A percentile compares a stretch with the other conserved stretches of the same genome.
These are phyloP conservation scores for Tribolium castaneum DNA, from an alignment of 1,140 invertebrate species.

Conservation along the genomic window DNA sequence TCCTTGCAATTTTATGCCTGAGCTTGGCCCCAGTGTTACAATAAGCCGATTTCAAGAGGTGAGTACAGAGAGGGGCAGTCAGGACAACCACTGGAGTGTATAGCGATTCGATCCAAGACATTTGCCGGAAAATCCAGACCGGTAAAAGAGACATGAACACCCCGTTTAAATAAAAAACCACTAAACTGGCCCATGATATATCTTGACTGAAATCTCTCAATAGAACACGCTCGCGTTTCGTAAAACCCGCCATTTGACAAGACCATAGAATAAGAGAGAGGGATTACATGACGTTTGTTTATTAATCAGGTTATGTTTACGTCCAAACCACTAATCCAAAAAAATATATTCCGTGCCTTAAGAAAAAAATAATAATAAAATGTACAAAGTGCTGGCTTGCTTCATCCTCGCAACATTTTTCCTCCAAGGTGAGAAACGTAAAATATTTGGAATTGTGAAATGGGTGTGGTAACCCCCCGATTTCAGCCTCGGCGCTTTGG, in stretches of 20 bases:
- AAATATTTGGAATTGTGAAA: neutral
- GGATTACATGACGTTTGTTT: neutral
- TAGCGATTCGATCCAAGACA: neutral
- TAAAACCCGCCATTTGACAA: neutral
- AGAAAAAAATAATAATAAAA: neutral
- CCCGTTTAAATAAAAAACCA: neutral
- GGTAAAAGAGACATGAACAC: neutral
- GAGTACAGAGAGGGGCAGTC: neutral
- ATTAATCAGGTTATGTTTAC: slow-evolving; percentile 9
- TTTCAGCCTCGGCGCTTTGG: slow-evolving; percentile 69
- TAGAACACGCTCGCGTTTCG: neutral
- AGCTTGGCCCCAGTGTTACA: neutral
- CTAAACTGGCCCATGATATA: neutral
- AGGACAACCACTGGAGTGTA: neutral
- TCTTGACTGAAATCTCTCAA: neutral
- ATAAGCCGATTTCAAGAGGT: neutral
- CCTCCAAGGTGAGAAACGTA: neutral
- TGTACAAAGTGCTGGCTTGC: neutral
- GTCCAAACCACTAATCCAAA: neutral
- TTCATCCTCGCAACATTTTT: neutral
- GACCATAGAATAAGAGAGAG: too few relatives aligned
- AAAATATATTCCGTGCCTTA: neutral
- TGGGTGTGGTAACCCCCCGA: slow-evolving; percentile 31
- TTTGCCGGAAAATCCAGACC: neutral
- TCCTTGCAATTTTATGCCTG: neutral